Evolutionary conservation across 2,113 vertebrate genomes (phyloP).

Genomic region (Baryphthengus martii): DNA sequence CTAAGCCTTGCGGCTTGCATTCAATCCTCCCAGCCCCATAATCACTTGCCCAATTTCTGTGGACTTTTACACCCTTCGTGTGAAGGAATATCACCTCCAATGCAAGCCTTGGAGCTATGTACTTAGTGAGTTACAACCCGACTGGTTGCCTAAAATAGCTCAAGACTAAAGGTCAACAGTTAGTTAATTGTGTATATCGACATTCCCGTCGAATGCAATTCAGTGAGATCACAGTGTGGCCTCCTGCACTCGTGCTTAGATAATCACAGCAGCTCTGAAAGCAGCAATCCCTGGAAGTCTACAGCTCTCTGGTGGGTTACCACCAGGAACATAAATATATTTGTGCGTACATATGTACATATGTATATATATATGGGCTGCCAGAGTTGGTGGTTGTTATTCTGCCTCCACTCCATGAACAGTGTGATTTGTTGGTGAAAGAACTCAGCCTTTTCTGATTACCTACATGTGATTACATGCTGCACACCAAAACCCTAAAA

Average conservation of each 20-base stretch:
- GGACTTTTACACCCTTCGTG: accelerated
- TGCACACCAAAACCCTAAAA: neutral
- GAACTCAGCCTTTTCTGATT: neutral
- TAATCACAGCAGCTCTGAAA: neutral
- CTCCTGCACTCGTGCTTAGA: neutral
- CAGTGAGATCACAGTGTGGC: neutral
- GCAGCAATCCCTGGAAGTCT: neutral
- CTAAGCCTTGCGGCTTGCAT: neutral
- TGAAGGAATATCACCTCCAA: neutral
- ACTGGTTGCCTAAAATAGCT: slow-evolving; percentile 8
- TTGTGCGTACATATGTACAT: accelerated
- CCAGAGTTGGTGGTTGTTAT: neutral
- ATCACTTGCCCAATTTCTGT: neutral
- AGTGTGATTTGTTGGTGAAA: neutral
- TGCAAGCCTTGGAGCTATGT: neutral
- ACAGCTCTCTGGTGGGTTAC: neutral
- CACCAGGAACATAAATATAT: neutral
- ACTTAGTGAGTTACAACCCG: neutral
- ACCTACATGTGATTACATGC: neutral
- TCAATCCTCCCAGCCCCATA: neutral
- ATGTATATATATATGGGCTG: neutral
- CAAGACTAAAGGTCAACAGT: neutral
- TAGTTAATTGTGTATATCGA: neutral
- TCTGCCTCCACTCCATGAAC: neutral
- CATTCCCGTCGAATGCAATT: slow-evolving; percentile 25